Base-by-base conservation (phyloP, 2,113 vertebrate genomes). In the Istiophorus platypterus region DNA sequence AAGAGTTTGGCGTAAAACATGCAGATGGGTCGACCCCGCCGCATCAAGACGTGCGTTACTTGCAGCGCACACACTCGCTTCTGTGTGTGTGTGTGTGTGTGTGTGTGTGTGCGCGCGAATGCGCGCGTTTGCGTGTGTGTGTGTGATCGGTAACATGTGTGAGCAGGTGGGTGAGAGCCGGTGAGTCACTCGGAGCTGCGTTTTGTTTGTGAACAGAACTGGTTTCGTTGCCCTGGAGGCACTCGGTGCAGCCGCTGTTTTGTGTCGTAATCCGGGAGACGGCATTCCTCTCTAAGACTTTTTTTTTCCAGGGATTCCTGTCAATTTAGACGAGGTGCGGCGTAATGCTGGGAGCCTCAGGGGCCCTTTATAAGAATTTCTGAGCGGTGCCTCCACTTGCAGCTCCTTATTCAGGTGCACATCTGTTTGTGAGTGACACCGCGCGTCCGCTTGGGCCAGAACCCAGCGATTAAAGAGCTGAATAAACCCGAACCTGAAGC, bases 351-450 rank as follows among this genome's bases (percentile, higher is more conserved):
- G 58, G 34, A 80, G n/a, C 18, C 41, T 72, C 26, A 15, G 47
- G 29, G 17, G 18, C 37, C 20, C 39, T 65, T 57, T 73, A 74
- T 7, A 7, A 59, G 68, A 68, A 34, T 52, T 8, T 51, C 51
- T 29, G 63, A 56, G 37, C 8, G 45, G 54, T 7, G 7, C 54
- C 65, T 68, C 61, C 14, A 3, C 66, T 29, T 31, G 6, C n/a
- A 26, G 57, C 66, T 49, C 41, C 39, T 72, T 18, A 4, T 56
- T 18, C 14, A 11, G 63, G 62, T 0, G 69, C 78, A 89, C 88
- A 87, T 83, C 88, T 89, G 88, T 82, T 86, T 73, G 76, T 52
- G 80, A 70, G 27, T n/a, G 72, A 72, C 4, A 18, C 27, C n/a
- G n/a, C n/a, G n/a, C n/a, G n/a, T n/a, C n/a, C n/a, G n/a, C 77